Conservation (phyloP, 1,140 invertebrate species). For the Macrocentrus cingulum region DNA sequence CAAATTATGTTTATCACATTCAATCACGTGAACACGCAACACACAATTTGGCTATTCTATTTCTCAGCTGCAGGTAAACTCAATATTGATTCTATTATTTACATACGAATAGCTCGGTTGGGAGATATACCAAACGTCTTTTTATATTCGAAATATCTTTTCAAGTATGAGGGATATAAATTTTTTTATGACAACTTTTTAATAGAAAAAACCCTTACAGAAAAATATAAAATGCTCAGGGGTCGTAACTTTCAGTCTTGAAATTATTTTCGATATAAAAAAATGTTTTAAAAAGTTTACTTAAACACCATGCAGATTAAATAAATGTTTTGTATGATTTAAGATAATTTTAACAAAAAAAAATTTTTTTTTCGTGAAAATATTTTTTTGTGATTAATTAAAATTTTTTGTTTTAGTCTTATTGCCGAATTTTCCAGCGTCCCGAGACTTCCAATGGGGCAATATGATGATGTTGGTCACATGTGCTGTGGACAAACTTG, state of each 20-base stretch:
- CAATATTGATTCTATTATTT: neutral
- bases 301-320: neutral
- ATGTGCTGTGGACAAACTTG: constrained; percentile 33
- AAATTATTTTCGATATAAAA: too few relatives aligned
- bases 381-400: constrained; percentile 5
- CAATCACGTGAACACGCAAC: constrained; percentile 21
- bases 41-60: constrained; percentile 35
- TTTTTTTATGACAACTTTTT: too few relatives aligned
- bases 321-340: neutral
- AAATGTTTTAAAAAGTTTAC: too few relatives aligned
- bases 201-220: too few relatives aligned
- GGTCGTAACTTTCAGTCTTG: too few relatives aligned
- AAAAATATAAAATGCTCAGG: too few relatives aligned
- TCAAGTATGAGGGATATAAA: too few relatives aligned
- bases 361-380: neutral
- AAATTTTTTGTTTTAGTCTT: constrained; percentile 28
- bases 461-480: constrained; percentile 33
- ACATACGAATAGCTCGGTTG: too few relatives aligned
- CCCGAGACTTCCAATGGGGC: constrained; percentile 29
- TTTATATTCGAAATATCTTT: too few relatives aligned
- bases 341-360: too few relatives aligned
- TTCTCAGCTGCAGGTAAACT: constrained; percentile 33
- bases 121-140: too few relatives aligned
- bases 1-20: constrained; percentile 30
- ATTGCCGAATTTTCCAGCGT: neutral